Evolutionary conservation across 1,140 invertebrate species (phyloP), one percentile per base, ranked within the genome.

Genomic region (Vollenhovia emeryi): DNA sequence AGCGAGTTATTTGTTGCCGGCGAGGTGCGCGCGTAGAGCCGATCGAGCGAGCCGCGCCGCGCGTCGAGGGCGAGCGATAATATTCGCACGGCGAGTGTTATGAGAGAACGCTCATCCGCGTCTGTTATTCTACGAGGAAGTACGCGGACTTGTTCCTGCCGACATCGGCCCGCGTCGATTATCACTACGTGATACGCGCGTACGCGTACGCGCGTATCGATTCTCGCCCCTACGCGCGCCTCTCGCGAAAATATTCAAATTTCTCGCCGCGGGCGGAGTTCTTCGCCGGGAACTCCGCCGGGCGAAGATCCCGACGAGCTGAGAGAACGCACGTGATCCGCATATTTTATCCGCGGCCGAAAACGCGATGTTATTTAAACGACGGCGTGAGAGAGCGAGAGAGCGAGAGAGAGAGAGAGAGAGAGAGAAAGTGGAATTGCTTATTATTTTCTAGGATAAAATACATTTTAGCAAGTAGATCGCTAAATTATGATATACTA

Each of bases 81-180:
- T 82, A 82, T 82, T 82, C 78, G 78, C 78, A 69, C 78, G 78
- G 78, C 78, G 78, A 82, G 78, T 82, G 78, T 82, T 82, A 82
- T 82, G 78, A 82, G 78, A 82, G 78, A 82, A 82, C 78, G 78
- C 78, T 82, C 78, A 82, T 82, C 78, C 78, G 78, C 66, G 78
- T 82, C 78, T 82, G 78, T 82, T 82, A 82, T 82, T 82, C 66
- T 57, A 82, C 66, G 75, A 69, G 66, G 66, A 82, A 82, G 66
- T 82, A 82, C 76, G 78, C 66, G 78, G 75, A 73, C 78, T 82
- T 52, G 78, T 82, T 82, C 78, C 78, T 43, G 50, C 24, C 33
- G 40, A 21, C 43, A 66, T 52, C 78, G 50, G 36, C 66, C 36
- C 66, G 50, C 78, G 78, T 82, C 78, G 50, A 73, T 82, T 82